Conservation (phyloP, 2,888 invertebrate species). For the Conistra vaccinii region DNA sequence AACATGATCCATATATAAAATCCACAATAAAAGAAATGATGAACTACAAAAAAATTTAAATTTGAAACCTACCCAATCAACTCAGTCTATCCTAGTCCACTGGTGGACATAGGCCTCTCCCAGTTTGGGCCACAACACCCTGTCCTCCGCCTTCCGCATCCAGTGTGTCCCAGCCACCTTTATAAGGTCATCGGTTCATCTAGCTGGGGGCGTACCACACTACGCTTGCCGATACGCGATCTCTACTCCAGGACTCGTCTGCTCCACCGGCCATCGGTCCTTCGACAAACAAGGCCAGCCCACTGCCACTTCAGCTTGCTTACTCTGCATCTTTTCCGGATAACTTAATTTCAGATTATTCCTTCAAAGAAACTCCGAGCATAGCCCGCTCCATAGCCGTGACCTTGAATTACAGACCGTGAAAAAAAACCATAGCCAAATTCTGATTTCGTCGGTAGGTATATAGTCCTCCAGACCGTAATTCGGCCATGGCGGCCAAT, state of each 20-base stretch:
- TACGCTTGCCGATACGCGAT: too few species aligned
- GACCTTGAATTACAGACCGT: too few species aligned
- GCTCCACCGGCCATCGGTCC: background rate
- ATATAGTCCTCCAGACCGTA: too few species aligned
- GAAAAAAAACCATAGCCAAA: too few species aligned
- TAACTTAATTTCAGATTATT: background rate
- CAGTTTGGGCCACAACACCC: background rate
- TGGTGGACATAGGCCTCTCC: background rate
- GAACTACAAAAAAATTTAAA: background rate
- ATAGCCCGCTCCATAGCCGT: background rate
- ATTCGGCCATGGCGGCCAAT: too few species aligned
- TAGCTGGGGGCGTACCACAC: background rate
- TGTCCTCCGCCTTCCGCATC: background rate
- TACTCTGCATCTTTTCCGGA: background rate
- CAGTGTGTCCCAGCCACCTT: background rate
- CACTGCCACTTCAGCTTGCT: background rate
- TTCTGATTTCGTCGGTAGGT: background rate
- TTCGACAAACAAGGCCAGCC: background rate
- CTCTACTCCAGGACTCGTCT: too few species aligned
- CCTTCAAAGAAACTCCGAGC: background rate
- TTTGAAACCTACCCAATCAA: background rate
- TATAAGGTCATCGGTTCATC: background rate
- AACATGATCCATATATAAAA: too few species aligned
- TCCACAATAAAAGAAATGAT: background rate
- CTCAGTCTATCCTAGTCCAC: background rate